A percentile compares a stretch with the other conserved stretches of the same genome.
These are phyloP conservation scores for Lepus townsendii DNA, from an alignment of 2,797 vertebrate species.

Conservation along the genomic window DNA sequence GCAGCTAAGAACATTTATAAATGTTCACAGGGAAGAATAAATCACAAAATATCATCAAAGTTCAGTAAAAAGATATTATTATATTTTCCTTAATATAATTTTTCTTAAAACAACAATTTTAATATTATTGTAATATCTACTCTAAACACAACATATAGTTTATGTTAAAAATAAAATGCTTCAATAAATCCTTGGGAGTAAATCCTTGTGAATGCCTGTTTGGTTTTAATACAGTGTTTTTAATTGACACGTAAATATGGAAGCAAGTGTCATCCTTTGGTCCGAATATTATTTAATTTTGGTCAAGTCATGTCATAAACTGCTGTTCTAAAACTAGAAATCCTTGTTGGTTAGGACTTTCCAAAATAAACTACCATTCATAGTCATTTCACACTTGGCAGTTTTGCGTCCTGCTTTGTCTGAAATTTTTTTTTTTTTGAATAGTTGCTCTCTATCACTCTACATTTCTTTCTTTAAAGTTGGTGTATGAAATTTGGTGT, in stretches of 20 bases:
- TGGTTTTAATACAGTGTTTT: neutral
- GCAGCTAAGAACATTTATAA: neutral
- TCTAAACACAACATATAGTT: neutral
- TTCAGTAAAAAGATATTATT: neutral
- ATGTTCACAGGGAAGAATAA: neutral
- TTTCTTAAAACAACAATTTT: neutral
- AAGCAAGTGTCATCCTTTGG: neutral
- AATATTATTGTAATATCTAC: neutral
- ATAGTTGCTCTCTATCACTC: neutral
- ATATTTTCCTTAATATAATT: neutral
- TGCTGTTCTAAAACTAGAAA: neutral
- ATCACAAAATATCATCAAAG: neutral
- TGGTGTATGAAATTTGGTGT: neutral
- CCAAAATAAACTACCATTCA: constrained; percentile 74
- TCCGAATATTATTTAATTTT: neutral
- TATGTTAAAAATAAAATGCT: constrained; percentile 39
- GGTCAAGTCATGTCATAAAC: neutral
- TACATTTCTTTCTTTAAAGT: neutral
- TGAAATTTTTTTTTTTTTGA: constrained; percentile 80
- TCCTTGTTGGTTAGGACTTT: constrained; percentile 66
- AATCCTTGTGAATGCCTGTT: neutral
- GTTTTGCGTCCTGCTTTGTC: constrained; percentile 84
- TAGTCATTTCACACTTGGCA: constrained; percentile 86
- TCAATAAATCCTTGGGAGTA: neutral
- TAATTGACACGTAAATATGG: neutral